phyloP scores from a whole-genome alignment of 1,140 invertebrate species.

The Panagrolaimus sp. region DNA sequence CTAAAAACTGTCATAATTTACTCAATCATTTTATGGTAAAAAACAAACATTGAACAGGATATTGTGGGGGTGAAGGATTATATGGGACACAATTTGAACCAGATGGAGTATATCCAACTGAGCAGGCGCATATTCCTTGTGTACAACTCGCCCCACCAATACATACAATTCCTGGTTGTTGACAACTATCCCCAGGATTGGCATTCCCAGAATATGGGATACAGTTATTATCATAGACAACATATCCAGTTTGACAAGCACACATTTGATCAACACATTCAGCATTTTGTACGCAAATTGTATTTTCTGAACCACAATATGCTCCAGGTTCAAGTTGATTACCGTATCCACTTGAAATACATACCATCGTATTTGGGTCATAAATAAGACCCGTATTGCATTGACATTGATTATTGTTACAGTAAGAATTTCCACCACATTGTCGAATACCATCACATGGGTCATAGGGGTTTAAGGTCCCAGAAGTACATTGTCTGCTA shows the following conservation, averaged over 20 bases:
- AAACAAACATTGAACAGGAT: constrained; percentile 11
- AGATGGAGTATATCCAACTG: constrained; percentile 26
- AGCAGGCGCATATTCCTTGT: constrained; percentile 41
- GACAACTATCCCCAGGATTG: constrained; percentile 29
- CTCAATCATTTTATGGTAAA: background rate
- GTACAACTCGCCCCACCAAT: constrained; percentile 34
- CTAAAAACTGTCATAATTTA: too few relatives aligned
- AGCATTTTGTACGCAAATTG: constrained; percentile 22
- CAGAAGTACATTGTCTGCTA: background rate
- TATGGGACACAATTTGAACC: constrained; percentile 24
- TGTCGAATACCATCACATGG: background rate
- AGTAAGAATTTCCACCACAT: background rate
- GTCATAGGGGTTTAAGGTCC: too few relatives aligned
- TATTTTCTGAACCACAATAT: background rate
- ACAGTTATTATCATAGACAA: constrained; percentile 32
- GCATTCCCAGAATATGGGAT: constrained; percentile 22
- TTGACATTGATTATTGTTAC: constrained; percentile 30
- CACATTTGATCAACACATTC: constrained; percentile 28
- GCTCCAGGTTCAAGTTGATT: constrained; percentile 4
- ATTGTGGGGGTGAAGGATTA: constrained; percentile 8
- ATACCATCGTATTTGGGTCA: background rate
- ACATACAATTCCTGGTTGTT: constrained; percentile 25
- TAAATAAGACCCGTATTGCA: constrained; percentile 43
- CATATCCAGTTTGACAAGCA: constrained; percentile 40
- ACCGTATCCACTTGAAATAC: background rate